Conservation (phyloP, 2,797 vertebrate genomes). For the Falco berigora region DNA sequence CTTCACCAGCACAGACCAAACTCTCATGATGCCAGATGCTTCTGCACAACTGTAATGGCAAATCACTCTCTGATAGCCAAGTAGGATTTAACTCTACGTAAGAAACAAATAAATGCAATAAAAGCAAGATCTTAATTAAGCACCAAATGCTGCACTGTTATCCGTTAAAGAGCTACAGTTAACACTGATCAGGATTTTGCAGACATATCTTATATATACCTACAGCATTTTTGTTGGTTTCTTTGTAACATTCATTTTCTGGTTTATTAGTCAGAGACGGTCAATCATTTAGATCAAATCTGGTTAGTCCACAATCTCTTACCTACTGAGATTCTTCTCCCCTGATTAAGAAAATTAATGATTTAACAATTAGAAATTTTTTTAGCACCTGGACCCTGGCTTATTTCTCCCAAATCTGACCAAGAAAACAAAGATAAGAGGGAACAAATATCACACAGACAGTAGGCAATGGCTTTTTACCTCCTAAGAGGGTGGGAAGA, state of each 20-base stretch:
- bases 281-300: not conserved
- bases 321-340: not conserved
- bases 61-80: not conserved
- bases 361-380: not conserved
- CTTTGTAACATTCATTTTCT: not conserved
- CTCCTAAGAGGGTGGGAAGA: not conserved
- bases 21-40: rapidly evolving
- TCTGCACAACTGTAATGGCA: not conserved
- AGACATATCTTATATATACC: not conserved
- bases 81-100: not conserved
- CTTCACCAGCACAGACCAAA: not conserved
- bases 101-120: not conserved
- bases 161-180: not conserved
- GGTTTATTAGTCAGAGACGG: not conserved
- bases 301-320: not conserved
- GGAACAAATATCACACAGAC: not conserved
- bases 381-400: not conserved
- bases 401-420: not conserved
- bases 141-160: not conserved
- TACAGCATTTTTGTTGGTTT: not conserved
- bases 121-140: not conserved
- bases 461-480: not conserved
- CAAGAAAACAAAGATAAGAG: not conserved
- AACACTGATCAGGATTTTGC: not conserved
- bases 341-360: not conserved